Conservation (phyloP, 2,888 invertebrate genomes). For the Callimorpha dominula region DNA sequence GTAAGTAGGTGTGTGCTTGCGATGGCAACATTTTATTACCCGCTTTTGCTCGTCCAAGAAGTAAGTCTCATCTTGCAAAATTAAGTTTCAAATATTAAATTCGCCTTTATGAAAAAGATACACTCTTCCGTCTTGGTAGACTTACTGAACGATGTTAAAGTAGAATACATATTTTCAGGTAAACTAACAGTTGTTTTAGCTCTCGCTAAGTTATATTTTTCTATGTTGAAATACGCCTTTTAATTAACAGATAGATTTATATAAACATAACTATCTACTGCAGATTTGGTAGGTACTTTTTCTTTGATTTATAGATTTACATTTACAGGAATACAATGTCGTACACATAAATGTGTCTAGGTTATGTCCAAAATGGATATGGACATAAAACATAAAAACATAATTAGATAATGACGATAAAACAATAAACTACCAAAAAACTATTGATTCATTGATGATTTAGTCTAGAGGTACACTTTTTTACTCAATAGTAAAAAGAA, state of each 20-base stretch:
- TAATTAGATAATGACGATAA: neutral
- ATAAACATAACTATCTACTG: too few species aligned
- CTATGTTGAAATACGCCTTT: neutral
- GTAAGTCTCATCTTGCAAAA: slow-evolving; percentile 73
- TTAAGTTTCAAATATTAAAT: slow-evolving; percentile 84
- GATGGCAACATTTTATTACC: slow-evolving; percentile 55
- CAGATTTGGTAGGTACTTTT: neutral
- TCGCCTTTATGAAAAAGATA: slow-evolving; percentile 74
- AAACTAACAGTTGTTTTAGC: neutral
- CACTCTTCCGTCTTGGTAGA: slow-evolving; percentile 50
- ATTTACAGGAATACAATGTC: too few species aligned
- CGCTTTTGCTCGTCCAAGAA: slow-evolving; percentile 29
- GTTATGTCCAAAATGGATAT: too few species aligned
- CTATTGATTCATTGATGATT: too few species aligned
- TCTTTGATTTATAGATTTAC: neutral
- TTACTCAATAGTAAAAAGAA: neutral
- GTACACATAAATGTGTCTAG: too few species aligned
- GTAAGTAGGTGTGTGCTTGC: neutral
- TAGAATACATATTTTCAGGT: slow-evolving; percentile 9
- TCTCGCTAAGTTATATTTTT: neutral
- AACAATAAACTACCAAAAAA: too few species aligned
- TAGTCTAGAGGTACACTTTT: too few species aligned
- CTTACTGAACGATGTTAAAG: slow-evolving; percentile 36
- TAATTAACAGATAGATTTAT: neutral
- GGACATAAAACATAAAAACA: too few species aligned